Base-by-base conservation (phyloP, 2,113 vertebrate species). In the Rhizomys pruinosus region DNA sequence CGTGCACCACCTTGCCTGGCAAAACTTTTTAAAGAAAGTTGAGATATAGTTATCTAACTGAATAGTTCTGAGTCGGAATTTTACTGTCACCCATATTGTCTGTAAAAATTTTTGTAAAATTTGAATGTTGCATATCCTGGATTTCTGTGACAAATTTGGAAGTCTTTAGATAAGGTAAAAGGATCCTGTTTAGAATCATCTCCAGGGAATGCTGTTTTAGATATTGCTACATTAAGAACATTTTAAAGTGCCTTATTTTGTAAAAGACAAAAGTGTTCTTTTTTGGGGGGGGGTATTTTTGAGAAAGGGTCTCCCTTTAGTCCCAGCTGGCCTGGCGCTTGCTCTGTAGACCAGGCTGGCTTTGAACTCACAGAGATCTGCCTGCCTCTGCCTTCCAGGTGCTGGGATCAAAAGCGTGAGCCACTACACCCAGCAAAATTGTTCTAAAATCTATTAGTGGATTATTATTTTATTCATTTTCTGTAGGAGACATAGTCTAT, bases 31-130 rank as follows among this genome's bases (percentile, higher is more conserved):
- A 29, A 42, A 81, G 74, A 89, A 87, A 63, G 39, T 61, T 84
- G 32, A 87, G 72, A 59, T 82, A 42, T 20, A 64, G 8, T 52
- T 93, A 77, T 9, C 25, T 10, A 68, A 42, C 55, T 89, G 34
- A 61, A 92, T 72, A 55, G 16, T 80, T 95, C 89, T 85, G 79
- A 93, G 42, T 84, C 57, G 7, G 63, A 89, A 84, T 81, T 94
- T 95, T 0, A 10, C 10, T 78, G 1, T 87, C 37, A 59, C 57
- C 63, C 42, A 71, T 92, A 74, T 1, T 66, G 3, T 93, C 55
- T 69, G 1, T 92, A 81, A 86, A 92, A 69, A 93, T 16, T 84
- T 91, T 1, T 90, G 69, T 19, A 94, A 20, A 69, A 87, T 92
- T 91, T 95, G 44, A 87, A 3, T 91, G 82, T 90, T 94, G 55